Evolutionary conservation across 1,140 invertebrate species (phyloP).

Genomic region (Tetragonula clypearis): DNA sequence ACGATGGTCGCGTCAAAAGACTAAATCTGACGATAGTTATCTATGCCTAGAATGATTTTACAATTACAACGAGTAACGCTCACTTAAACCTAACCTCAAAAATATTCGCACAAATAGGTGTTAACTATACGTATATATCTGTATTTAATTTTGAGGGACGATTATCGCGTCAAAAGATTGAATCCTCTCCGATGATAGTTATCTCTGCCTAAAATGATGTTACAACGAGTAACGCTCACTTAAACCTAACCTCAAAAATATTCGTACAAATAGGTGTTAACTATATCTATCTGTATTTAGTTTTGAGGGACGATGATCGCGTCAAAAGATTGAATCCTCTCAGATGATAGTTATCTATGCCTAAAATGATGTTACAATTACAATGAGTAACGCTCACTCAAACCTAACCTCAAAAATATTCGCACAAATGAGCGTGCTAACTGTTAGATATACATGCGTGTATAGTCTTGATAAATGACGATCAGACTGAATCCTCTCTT

Average conservation of each 20-base stretch:
- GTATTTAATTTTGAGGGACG: not conserved
- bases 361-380: no score
- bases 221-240: no score
- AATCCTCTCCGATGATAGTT: not conserved
- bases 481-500: not conserved
- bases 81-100: no score
- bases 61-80: no score
- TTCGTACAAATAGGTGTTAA: not conserved
- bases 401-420: not conserved
- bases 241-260: not conserved
- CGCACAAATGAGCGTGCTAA: not conserved
- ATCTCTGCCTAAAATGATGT: not conserved
- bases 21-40: not conserved
- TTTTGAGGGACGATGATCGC: not conserved
- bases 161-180: no score
- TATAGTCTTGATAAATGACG: not conserved
- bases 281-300: not conserved
- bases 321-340: not conserved
- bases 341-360: not conserved
- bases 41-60: no score
- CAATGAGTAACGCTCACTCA: no score
- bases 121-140: not conserved
- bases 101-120: not conserved
- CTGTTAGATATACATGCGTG: not conserved
- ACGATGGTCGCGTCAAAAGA: no score